Base-by-base conservation (phyloP, 2,888 invertebrate species). In the Andrena trimmerana region DNA sequence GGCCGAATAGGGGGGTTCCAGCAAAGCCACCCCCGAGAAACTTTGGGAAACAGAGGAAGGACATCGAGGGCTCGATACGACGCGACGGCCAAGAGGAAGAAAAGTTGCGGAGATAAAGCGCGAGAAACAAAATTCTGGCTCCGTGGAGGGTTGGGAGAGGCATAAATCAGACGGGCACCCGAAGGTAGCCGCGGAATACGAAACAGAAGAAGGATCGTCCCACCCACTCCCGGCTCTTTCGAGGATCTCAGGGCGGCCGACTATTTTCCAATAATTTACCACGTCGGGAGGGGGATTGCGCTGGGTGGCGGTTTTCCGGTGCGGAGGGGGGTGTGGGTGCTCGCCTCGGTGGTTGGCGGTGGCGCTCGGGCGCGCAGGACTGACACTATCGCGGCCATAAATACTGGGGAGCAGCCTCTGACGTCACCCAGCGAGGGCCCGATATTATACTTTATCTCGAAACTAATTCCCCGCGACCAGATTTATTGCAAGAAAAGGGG, bases 401-500 rank as follows among this genome's bases (percentile, higher is more conserved):
- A 94, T 94, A 94, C 92, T 91, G 89, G 88, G 91, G 85, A 89
- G 89, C 89, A 91, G 93, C 91, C 93, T 93, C 94, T 93, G 94
- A 93, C 93, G 93, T 93, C 93, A 92, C 92, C 93, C 91, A 89
- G 90, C 92, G 92, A 91, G 91, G 92, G 93, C 92, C 93, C 93
- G 94, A 94, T 94, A 94, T 94, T 94, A 94, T 94, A 93, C 94
- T 94, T 94, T 94, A 94, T 94, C 94, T 94, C 93, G 90, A 94
- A 94, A 94, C 94, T 94, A 94, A 94, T 94, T 94, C 94, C 94
- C 93, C 92, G 93, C 92, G 92, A 90, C 90, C 93, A 94, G 94
- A 94, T 94, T 94, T 94, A 94, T 94, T 92, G 93, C 94, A 91
- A 92, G 92, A 93, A 92, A 70, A 93, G 93, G 92, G 81, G 93